These are phyloP conservation scores for Parauchenoglanis punctatus DNA, from an alignment of 2,797 vertebrate species.

Conservation along the genomic window DNA sequence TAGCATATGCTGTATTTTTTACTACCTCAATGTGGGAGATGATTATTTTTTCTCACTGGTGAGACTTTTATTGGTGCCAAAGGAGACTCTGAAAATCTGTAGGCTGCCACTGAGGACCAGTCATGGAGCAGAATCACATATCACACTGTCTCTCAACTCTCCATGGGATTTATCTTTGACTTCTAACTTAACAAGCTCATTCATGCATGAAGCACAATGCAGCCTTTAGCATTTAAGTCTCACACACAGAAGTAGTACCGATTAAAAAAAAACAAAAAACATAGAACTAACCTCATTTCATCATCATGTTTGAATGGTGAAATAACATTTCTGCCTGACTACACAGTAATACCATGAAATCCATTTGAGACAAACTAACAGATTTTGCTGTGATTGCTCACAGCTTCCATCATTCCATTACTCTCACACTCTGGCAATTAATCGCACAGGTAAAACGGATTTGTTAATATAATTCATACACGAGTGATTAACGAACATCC, in stretches of 20 bases:
- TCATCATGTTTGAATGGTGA: neutral
- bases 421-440: slow-evolving; percentile 22
- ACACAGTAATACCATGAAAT: neutral
- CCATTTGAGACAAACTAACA: slow-evolving; percentile 33
- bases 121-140: slow-evolving; percentile 22
- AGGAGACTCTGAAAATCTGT: slow-evolving; percentile 25
- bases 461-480: slow-evolving; percentile 6
- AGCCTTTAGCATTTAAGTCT: neutral
- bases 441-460: slow-evolving; percentile 15
- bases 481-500: slow-evolving; percentile 13
- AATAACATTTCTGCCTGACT: slow-evolving; percentile 9
- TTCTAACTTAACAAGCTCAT: slow-evolving; percentile 39
- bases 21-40: slow-evolving; percentile 26
- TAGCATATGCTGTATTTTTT: slow-evolving; percentile 17
- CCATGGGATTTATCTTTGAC: slow-evolving; percentile 31
- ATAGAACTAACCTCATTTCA: neutral
- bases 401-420: slow-evolving; percentile 13
- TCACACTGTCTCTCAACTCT: slow-evolving; percentile 34
- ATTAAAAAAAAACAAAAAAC: neutral
- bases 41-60: slow-evolving; percentile 33
- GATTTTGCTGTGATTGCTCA: slow-evolving; percentile 34
- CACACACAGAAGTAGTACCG: neutral
- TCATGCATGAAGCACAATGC: slow-evolving; percentile 17
- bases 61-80: slow-evolving; percentile 18
- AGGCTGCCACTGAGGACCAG: slow-evolving; percentile 25